Base-by-base conservation (phyloP, 1,140 invertebrate genomes). In the Apocrypta bakeri region DNA sequence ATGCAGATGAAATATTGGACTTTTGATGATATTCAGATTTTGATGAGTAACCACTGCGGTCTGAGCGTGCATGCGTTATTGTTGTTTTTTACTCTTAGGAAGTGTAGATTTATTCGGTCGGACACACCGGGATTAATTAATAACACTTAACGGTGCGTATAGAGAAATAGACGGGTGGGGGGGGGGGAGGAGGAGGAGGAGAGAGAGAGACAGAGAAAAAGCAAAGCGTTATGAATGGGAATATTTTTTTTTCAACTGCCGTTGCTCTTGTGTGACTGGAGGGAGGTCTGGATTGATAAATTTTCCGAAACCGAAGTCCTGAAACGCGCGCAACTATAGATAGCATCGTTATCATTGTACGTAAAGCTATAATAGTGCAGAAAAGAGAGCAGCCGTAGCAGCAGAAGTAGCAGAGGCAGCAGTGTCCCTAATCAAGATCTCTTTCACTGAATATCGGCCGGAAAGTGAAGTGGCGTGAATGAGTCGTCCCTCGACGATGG, bases 401-500 rank as follows among this genome's bases (percentile, higher is more conserved):
- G 14, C 14, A 12, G 42, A 3, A 48, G 48, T 56, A 14, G n/a
- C n/a, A n/a, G n/a, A n/a, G n/a, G n/a, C n/a, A n/a, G n/a, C 4
- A 37, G 33, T 21, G 17, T n/a, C 21, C 14, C 48, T 56, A 8
- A 33, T 14, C 24, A 11, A 40, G 72, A 75, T 82, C 71, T 83
- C 79, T 81, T 84, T 85, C 79, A 74, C 63, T 48, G 84, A 84
- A 89, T 87, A 88, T 88, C 87, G 85, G 79, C 84, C 81, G 86
- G 85, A 87, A 88, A 87, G 88, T 86, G 86, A 88, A 89, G 88
- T 87, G 86, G 87, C 88, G 87, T 89, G 89, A 90, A 90, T 89
- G 89, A 90, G 88, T 88, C 87, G 88, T 89, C 88, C 88, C 89
- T 87, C 87, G 88, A 87, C 88, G 88, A 90, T 88, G 85, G 84